Percentiles rank a stretch among this genome's conserved stretches.
These are phyloP conservation scores for Ormia ochracea DNA, from an alignment of 2,888 invertebrate species.

Conservation along the genomic window DNA sequence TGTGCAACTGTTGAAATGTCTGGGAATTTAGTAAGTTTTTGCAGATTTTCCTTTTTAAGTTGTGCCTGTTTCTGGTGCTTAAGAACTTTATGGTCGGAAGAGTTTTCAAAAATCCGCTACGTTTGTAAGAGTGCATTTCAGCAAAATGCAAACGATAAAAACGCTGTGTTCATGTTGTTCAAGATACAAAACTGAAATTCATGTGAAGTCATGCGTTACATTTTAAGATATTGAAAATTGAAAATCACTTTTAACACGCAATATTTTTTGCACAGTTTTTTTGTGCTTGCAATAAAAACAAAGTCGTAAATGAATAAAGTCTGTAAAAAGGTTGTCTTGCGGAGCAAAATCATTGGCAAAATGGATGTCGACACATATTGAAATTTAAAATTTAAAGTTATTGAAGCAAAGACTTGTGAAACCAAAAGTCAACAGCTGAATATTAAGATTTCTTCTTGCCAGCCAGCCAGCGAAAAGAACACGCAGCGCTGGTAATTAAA, in stretches of 20 bases:
- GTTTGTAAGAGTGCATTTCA: slow-evolving; percentile 13
- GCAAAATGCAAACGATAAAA: neutral
- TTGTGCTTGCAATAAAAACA: neutral
- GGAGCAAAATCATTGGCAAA: slow-evolving; percentile 45
- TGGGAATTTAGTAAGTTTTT: slow-evolving; percentile 38
- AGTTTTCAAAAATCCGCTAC: slow-evolving; percentile 45
- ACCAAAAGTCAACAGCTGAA: neutral
- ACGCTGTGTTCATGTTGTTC: slow-evolving; percentile 34
- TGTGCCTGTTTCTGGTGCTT: slow-evolving; percentile 20
- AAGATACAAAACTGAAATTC: slow-evolving; percentile 20
- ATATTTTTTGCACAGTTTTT: slow-evolving; percentile 47
- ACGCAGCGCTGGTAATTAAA: neutral
- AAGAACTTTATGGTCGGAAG: slow-evolving; percentile 58
- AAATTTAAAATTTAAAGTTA: slow-evolving; percentile 28
- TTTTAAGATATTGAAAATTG: slow-evolving; percentile 56
- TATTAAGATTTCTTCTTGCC: neutral
- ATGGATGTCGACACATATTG: slow-evolving; percentile 46
- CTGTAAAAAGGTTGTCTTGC: slow-evolving; percentile 41
- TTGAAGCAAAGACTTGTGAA: slow-evolving; percentile 22
- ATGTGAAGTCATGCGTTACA: slow-evolving; percentile 58
- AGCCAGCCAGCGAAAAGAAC: neutral
- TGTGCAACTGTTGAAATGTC: slow-evolving; percentile 40
- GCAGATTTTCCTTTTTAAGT: neutral
- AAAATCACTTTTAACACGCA: slow-evolving; percentile 62
- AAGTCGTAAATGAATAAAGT: neutral